These are phyloP conservation scores for Paracyclopina nana DNA, from an alignment of 1,140 invertebrate genomes.

Conservation along the genomic window DNA sequence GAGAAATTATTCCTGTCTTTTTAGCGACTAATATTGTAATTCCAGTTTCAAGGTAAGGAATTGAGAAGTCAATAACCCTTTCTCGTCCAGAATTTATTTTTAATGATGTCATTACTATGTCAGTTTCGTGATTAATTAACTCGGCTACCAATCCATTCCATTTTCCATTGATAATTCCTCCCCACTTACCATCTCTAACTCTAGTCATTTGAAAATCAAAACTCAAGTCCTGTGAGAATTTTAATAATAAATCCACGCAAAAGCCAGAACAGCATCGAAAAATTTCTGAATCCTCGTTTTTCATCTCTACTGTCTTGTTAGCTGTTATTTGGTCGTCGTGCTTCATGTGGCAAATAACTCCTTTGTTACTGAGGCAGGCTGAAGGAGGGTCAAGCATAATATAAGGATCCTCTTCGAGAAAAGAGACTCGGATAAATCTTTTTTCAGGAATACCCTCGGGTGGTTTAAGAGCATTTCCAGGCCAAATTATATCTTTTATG, in stretches of 20 bases:
- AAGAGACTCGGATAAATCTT: conserved; percentile 7
- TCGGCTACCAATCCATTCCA: conserved; percentile 80
- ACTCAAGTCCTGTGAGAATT: conserved; percentile 64
- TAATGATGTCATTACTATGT: conserved; percentile 89
- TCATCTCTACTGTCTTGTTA: conserved; percentile 4
- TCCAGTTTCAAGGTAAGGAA: conserved; percentile 94
- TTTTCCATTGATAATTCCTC: conserved; percentile 66
- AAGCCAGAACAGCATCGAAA: conserved; percentile 92
- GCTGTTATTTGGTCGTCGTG: conserved; percentile 51
- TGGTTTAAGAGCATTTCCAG: conserved; percentile 77
- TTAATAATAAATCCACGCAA: conserved; percentile 82
- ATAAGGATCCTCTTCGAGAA: conserved; percentile 30
- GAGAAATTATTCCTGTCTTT: conserved; percentile 89
- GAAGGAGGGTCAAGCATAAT: conserved; percentile 2
- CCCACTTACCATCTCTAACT: conserved; percentile 88
- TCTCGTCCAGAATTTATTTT: conserved; percentile 93
- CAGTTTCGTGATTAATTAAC: conserved; percentile 63
- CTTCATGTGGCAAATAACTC: conserved; percentile 47
- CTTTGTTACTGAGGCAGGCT: conserved; percentile 1
- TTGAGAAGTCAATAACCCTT: conserved; percentile 47
- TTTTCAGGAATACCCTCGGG: conserved; percentile 80
- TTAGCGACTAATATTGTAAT: conserved; percentile 94
- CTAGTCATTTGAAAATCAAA: conserved; percentile 87
- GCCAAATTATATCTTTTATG: conserved; percentile 97
- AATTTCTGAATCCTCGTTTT: conserved; percentile 47